Evolutionary conservation across 2,797 vertebrate species (phyloP).

Genomic region (Syngnathus acus): DNA sequence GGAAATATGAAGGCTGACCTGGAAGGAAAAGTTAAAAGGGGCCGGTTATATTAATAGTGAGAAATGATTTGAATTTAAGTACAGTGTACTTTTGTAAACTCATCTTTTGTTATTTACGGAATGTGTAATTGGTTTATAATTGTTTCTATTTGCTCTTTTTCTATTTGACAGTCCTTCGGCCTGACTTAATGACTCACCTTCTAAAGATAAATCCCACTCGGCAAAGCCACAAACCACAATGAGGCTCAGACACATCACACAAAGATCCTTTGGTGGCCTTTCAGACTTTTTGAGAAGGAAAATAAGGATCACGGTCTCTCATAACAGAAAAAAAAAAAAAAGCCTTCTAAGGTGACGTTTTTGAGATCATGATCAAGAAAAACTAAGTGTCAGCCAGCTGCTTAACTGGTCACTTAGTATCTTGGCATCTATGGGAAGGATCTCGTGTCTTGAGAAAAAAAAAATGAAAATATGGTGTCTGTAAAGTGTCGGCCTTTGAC

Average conservation of each 20-base stretch:
- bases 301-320: neutral
- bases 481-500: conserved; percentile 1
- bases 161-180: too few relatives aligned
- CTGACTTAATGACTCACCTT: conserved; percentile 41
- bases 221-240: conserved; percentile 52
- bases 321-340: neutral
- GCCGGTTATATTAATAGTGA: conserved; percentile 12
- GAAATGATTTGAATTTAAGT: neutral
- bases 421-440: neutral
- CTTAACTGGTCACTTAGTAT: neutral
- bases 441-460: neutral
- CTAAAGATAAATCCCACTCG: conserved; percentile 65
- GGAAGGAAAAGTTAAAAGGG: conserved; percentile 29
- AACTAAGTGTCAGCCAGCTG: neutral
- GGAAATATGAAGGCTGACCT: neutral
- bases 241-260: neutral
- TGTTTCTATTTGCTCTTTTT: neutral
- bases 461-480: neutral
- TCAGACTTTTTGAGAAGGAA: neutral
- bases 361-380: neutral
- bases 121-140: neutral
- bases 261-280: neutral
- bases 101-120: neutral
- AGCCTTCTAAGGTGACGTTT: neutral
- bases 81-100: neutral